Evolutionary conservation across 1,140 invertebrate species (phyloP).

Genomic region (Macrosteles quadrilineatus): DNA sequence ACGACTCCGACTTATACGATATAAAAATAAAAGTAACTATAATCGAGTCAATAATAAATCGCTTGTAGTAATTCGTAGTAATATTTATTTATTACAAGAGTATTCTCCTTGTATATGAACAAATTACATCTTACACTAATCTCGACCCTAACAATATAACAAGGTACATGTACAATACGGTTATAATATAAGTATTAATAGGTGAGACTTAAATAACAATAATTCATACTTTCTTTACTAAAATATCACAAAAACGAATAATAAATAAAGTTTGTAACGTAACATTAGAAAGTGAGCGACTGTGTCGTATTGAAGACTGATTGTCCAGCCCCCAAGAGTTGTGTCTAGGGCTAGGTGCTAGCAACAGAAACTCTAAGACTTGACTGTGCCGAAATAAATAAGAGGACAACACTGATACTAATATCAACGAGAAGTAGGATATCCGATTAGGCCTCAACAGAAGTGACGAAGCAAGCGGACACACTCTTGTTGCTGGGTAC

Average conservation of each 20-base stretch:
- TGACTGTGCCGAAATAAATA: conserved; percentile 22
- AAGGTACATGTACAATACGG: conserved; percentile 44
- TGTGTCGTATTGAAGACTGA: conserved; percentile 38
- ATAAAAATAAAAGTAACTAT: conserved; percentile 35
- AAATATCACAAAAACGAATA: conserved; percentile 46
- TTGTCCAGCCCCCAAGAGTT: conserved; percentile 37
- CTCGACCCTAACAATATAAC: conserved; percentile 46
- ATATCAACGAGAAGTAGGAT: conserved; percentile 26
- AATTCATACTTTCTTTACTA: conserved; percentile 44
- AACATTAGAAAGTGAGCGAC: conserved; percentile 40
- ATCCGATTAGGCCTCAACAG: conserved; percentile 24
- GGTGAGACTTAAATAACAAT: conserved; percentile 46
- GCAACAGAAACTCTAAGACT: conserved; percentile 30
- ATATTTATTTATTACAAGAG: conserved; percentile 37
- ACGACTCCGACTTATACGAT: conserved; percentile 29
- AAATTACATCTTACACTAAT: conserved; percentile 39
- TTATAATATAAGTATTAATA: conserved; percentile 44
- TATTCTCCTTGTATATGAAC: conserved; percentile 43
- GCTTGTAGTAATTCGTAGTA: conserved; percentile 34
- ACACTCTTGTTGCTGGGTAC: conserved; percentile 42
- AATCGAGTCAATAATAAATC: conserved; percentile 31
- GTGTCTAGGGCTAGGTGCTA: conserved; percentile 30
- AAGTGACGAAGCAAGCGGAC: conserved; percentile 37
- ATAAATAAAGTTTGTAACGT: conserved; percentile 40
- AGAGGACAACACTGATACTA: conserved; percentile 33